Base-by-base conservation (phyloP, 2,888 invertebrate species). In the Diarsia rubi region DNA sequence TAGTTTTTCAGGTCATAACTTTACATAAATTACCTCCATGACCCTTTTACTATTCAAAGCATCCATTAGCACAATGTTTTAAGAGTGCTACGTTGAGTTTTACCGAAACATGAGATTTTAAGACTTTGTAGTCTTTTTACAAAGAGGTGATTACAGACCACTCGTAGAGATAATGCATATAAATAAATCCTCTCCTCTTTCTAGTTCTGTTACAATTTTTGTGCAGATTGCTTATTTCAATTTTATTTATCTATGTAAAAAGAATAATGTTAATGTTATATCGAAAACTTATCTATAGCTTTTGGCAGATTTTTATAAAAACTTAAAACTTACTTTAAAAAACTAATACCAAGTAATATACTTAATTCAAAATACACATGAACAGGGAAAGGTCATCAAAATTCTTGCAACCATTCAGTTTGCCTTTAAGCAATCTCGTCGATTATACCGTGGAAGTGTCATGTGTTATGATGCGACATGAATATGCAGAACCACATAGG, bases 281-380 rank as follows among this genome's bases (percentile, higher is more conserved):
- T 16, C 37, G 0, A 6, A 27, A 47, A 47, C 0, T n/a, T n/a
- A 31, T 1, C 0, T 2, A 19, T 37, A 21, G 3, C 0, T 6
- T 0, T 19, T 45, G 3, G 5, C 5, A 45, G 4, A 37, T 69
- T 70, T 67, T 11, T 69, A 11, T 19, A 45, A 24, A 67, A 45
- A 67, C n/a, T 5, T 9, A 19, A 1, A n/a, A n/a, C n/a, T n/a
- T n/a, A n/a, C n/a, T n/a, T n/a, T n/a, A n/a, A n/a, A n/a, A 69
- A 37, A 37, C 37, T 8, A 37, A 37, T 37, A 44, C 12, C 16
- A 44, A 64, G 3, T 42, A 27, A 31, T 19, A 12, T 27, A 60
- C 0, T 11, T 11, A n/a, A 8, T 42, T 21, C 6, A 37, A 69
- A n/a, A 37, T n/a, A 60, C 19, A 37, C 12, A n/a, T 21, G n/a